Percentiles rank a stretch among this genome's conserved stretches.
phyloP scores from a whole-genome alignment of 2,113 vertebrate species.

The Mormoops blainvillei region DNA sequence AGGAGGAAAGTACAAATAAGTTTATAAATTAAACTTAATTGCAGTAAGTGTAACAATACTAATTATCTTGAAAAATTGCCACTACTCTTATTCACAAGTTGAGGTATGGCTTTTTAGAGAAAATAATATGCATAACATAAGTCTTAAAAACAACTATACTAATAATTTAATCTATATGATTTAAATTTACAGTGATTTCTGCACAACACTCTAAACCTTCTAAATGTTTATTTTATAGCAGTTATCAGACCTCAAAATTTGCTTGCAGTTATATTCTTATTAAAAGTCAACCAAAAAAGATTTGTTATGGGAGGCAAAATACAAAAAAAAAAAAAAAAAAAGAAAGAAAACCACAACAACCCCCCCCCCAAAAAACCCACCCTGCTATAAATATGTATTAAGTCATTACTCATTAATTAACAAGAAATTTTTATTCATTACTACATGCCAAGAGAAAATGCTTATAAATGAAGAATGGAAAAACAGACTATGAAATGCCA shows the following conservation, averaged over 20 bases:
- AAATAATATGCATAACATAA: not conserved
- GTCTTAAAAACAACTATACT: not conserved
- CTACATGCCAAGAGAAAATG: not conserved
- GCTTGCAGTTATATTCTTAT: not conserved
- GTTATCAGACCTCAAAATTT: not conserved
- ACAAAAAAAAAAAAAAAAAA: not conserved
- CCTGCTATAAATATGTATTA: not conserved
- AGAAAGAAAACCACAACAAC: too few relatives aligned
- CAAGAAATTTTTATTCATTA: not conserved
- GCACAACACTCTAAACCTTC: not conserved
- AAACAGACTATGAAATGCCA: not conserved
- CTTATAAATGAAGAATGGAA: not conserved
- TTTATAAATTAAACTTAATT: not conserved
- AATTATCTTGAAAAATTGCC: not conserved
- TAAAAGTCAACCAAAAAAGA: not conserved
- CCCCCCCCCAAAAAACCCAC: too few relatives aligned
- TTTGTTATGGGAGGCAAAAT: not conserved
- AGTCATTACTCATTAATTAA: not conserved
- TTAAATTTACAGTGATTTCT: not conserved
- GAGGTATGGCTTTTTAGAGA: not conserved
- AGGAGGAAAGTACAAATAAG: not conserved
- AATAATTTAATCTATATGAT: not conserved
- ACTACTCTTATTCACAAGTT: not conserved
- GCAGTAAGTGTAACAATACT: not conserved
- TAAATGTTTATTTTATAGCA: not conserved